phyloP scores from a whole-genome alignment of 2,113 vertebrate genomes.

The Podarcis muralis region DNA sequence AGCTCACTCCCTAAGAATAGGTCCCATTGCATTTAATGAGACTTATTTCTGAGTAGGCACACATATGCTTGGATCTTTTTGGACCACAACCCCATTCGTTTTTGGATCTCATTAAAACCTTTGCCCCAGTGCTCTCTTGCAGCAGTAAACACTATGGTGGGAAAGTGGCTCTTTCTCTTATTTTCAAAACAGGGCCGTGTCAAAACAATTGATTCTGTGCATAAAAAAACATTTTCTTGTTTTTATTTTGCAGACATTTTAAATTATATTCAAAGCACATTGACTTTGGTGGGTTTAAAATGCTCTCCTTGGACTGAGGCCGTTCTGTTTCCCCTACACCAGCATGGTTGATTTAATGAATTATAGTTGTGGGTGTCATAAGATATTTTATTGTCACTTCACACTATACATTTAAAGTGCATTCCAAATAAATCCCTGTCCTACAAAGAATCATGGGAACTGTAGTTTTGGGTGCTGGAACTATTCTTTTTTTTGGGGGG shows the following conservation, averaged over 20 bases:
- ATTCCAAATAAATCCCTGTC: too few relatives aligned
- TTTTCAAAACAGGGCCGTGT: neutral
- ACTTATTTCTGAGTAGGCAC: too few relatives aligned
- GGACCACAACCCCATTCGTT: too few relatives aligned
- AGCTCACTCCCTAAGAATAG: too few relatives aligned
- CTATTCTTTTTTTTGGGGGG: too few relatives aligned
- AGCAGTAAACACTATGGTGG: neutral
- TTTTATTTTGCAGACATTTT: neutral
- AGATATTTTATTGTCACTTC: neutral
- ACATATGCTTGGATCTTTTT: too few relatives aligned
- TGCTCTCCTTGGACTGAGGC: neutral
- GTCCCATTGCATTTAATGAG: too few relatives aligned
- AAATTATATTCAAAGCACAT: neutral
- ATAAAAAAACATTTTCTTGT: neutral
- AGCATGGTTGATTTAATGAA: neutral
- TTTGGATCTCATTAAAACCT: neutral
- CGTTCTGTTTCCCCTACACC: neutral
- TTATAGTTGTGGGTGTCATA: neutral
- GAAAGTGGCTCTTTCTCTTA: neutral
- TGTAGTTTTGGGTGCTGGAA: too few relatives aligned
- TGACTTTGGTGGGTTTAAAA: neutral
- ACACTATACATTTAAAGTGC: too few relatives aligned
- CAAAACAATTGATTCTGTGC: neutral
- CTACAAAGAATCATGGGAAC: too few relatives aligned
- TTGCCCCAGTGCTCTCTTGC: neutral